phyloP scores from a whole-genome alignment of 2,888 invertebrate genomes.

The Nemapogon koenigi region DNA sequence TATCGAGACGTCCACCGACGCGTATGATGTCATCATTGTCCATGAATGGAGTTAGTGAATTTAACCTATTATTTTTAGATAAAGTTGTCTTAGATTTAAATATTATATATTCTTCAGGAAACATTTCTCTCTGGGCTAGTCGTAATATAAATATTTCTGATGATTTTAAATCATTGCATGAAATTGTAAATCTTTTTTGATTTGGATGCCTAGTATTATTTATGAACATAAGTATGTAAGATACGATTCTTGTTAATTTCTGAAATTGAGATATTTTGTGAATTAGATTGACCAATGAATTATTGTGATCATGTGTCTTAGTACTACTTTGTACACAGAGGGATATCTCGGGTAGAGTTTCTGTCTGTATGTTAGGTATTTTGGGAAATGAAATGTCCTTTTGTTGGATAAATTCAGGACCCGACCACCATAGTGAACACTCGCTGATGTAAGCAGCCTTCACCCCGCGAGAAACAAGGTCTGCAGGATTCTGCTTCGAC shows the following conservation, averaged over 20 bases:
- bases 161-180: no score
- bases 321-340: no score
- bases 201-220: neutral
- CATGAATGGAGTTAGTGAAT: no score
- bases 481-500: constrained; percentile 7
- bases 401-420: constrained; percentile 1
- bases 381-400: constrained; percentile 1
- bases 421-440: constrained; percentile 8
- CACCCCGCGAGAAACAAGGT: constrained; percentile 1
- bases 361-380: neutral
- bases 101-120: no score
- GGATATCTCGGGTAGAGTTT: no score
- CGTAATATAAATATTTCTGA: no score
- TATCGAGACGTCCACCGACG: no score
- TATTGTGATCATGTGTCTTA: neutral
- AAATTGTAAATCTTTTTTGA: no score
- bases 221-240: neutral
- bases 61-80: no score
- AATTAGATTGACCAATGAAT: neutral
- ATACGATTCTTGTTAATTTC: neutral
- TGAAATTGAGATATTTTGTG: neutral
- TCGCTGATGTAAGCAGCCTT: neutral
- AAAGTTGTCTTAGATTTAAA: no score
- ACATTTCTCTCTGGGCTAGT: no score
- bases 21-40: no score